Evolutionary conservation across 2,113 vertebrate species (phyloP).

Genomic region (Tauraco erythrolophus): DNA sequence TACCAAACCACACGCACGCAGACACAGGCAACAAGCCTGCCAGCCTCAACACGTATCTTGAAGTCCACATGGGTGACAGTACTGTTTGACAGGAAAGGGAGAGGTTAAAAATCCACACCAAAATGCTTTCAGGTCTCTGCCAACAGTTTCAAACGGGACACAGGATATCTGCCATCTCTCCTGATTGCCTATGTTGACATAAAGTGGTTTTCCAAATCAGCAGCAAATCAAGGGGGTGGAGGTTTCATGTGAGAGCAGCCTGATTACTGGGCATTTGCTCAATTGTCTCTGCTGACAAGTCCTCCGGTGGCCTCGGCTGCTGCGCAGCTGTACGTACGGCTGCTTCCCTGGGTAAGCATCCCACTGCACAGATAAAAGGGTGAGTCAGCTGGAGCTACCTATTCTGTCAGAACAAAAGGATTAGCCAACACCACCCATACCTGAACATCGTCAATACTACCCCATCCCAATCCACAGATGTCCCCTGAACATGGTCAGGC

Average conservation of each 20-base stretch:
- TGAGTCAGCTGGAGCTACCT: neutral
- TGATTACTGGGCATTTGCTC: neutral
- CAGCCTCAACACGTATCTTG: neutral
- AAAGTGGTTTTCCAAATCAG: neutral
- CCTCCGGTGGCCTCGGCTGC: neutral
- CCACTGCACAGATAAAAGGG: fast-evolving
- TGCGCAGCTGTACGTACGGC: fast-evolving
- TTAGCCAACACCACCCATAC: neutral
- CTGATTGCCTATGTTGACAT: neutral
- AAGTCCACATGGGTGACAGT: neutral
- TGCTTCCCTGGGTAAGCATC: neutral
- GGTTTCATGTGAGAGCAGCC: neutral
- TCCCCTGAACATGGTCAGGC: neutral
- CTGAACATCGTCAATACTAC: fast-evolving
- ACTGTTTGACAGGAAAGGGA: neutral
- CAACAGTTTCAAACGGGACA: neutral
- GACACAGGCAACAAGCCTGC: neutral
- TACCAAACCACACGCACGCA: neutral
- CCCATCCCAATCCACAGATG: neutral
- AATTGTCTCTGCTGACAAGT: neutral
- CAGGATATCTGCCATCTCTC: neutral
- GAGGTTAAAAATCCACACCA: slow-evolving; percentile 12
- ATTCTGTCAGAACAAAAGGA: neutral
- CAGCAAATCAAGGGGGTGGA: neutral
- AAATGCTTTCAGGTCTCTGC: neutral